These are phyloP conservation scores for Drosophila setifemur DNA, from an alignment of 1,140 invertebrate species.

Conservation along the genomic window DNA sequence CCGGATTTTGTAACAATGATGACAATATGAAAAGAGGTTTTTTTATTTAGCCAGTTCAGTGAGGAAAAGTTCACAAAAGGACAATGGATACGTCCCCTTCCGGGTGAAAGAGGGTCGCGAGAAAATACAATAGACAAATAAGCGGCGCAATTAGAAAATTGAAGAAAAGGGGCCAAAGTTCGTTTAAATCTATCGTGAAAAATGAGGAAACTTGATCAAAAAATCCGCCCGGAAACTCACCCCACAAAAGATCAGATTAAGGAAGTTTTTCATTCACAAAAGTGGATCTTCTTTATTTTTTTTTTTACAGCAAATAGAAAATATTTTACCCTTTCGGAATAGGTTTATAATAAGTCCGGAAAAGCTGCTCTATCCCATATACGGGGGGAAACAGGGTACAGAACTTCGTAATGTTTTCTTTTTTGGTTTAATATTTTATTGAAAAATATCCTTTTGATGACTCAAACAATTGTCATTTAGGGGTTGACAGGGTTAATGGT, in stretches of 20 bases:
- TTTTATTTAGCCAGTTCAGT: slow-evolving; percentile 33
- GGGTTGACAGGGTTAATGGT: slow-evolving; percentile 41
- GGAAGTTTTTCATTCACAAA: slow-evolving; percentile 26
- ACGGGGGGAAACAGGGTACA: too few species aligned
- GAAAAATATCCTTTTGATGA: slow-evolving; percentile 41
- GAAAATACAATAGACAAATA: slow-evolving; percentile 32
- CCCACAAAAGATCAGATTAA: slow-evolving; percentile 23
- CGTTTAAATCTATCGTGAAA: slow-evolving; percentile 41
- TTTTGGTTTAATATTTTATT: slow-evolving; percentile 36
- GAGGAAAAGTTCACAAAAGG: slow-evolving; percentile 31
- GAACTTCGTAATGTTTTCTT: slow-evolving; percentile 1
- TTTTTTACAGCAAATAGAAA: slow-evolving; percentile 5
- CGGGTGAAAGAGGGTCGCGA: slow-evolving; percentile 24
- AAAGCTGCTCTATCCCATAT: slow-evolving; percentile 15
- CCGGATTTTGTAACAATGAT: slow-evolving; percentile 31
- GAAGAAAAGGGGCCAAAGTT: slow-evolving; percentile 43
- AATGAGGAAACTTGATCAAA: slow-evolving; percentile 37
- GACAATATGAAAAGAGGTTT: slow-evolving; percentile 21
- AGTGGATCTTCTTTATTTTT: background rate
- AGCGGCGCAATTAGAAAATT: slow-evolving; percentile 49
- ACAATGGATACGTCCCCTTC: slow-evolving; percentile 13
- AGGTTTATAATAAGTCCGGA: background rate
- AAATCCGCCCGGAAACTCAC: slow-evolving; percentile 17
- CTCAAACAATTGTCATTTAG: slow-evolving; percentile 29
- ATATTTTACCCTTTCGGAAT: background rate